Base-by-base conservation (phyloP, 2,888 invertebrate species). In the Kryphioiulus occultus region DNA sequence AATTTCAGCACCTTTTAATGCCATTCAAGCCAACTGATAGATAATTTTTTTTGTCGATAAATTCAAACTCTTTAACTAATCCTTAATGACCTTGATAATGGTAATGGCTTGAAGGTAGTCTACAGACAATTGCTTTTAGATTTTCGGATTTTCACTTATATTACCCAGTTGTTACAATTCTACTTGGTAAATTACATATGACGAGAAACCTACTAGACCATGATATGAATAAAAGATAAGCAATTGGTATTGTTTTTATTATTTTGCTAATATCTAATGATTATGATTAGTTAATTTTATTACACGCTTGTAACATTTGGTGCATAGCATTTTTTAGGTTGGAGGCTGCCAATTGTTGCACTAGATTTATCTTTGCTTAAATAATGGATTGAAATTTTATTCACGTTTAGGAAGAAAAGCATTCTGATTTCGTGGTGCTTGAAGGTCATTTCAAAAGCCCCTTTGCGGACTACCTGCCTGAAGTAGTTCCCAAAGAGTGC, bases 371-470 rank as follows among this genome's bases (percentile, higher is more conserved):
- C 5, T 83, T 32, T 35, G 15, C 83, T 19, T 3, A 32, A 12
- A 26, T 83, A 26, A 83, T 68, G 30, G 47, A 85, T 88, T 88
- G 88, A 68, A 88, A 82, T 83, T 83, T 26, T 83, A 86, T 89
- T 87, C 32, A 68, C 82, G 89, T 91, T 39, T 91, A 96, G 95
- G 95, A 96, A 92, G 95, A 96, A 92, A 94, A 94, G 89, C 93
- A 95, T 90, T 93, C 95, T 3, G 96, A 96, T 91, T 95, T 95
- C 91, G 94, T 94, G 88, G 92, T 97, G 59, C 92, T 97, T 85
- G 97, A 98, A 92, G 99, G 99, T 0, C 95, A 95, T 91, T 99
- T 99, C 92, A 91, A 93, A 83, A 95, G 96, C 10, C 99, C 99
- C 0, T 94, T 99, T 89, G 96, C 95, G 88, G 92, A 94, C 47